Base-by-base conservation (phyloP, 2,797 vertebrate genomes). In the Semaprochilodus insignis region DNA sequence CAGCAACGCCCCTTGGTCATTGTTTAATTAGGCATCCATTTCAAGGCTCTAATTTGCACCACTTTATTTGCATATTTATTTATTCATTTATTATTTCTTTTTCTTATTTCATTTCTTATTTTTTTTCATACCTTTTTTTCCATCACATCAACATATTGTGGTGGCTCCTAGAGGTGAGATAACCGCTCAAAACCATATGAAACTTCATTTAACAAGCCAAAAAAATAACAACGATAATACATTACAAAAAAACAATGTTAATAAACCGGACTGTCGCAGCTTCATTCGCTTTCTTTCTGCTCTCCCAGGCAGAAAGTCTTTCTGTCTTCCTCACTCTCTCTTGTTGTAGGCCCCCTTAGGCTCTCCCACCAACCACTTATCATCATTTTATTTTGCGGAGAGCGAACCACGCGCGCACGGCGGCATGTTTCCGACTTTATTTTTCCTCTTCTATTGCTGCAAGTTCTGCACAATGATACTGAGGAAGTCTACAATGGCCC, bases 401-500 rank as follows among this genome's bases (percentile, higher is more conserved):
- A 70, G 52, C 52, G 81, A 78, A 63, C 62, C 60, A 71, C 54
- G 57, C 77, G 25, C 44, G 63, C n/a, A 48, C 87, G 85, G 81
- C 71, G 14, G 27, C 25, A 63, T 78, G 83, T 59, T 81, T 84
- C 88, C 86, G 62, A 82, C 82, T 72, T 52, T 54, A 11, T 88
- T 84, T 89, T 73, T 86, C 5, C 40, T 10, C 8, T 44, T 44
- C 5, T 44, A 77, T 88, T 85, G 86, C 83, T 71, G 27, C 48
- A 84, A 89, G 90, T 91, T 88, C 83, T 85, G 85, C 84, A 91
- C 88, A 91, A 90, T 92, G 86, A 92, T 91, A 90, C 80, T 87
- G 92, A 89, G 88, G 87, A 90, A 90, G 89, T 89, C 88, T 87
- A 90, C 86, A 92, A 91, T 89, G 85, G 88, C 89, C 87, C 85